Base-by-base conservation (phyloP, 2,113 vertebrate genomes). In the Ciconia stormi region DNA sequence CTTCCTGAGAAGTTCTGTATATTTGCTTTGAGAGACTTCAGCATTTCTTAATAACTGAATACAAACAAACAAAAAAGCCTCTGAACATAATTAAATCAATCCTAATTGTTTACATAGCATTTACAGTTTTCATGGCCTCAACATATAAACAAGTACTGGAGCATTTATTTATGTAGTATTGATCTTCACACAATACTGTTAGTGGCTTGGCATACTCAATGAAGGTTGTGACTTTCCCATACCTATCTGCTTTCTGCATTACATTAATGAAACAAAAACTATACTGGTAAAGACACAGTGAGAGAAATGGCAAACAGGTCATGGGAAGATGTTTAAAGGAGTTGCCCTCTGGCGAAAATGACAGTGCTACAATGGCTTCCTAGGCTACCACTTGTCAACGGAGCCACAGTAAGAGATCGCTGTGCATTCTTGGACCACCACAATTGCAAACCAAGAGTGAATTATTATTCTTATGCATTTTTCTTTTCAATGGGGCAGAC, bases 21-120 rank as follows among this genome's bases (percentile, higher is more conserved):
- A 88, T 89, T 95, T 95, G 25, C 67, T 89, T 88, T 91, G 55
- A 83, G 44, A 90, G 10, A 66, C 49, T 81, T 83, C 55, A 79
- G 32, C 15, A 89, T 78, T 92, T 89, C 76, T 96, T 82, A 95
- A 83, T 92, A 90, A 88, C 78, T 81, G 34, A 95, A 94, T 92
- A 26, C 9, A 90, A 74, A 44, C 42, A 93, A 91, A 84, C 30
- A 78, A 80, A 85, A 13, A 83, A 65, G 22, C 17, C 26, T 59
- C 61, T 73, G 66, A 89, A 72, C 36, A 27, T 93, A 82, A 96
- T 94, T 93, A 90, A 91, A 95, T 81, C n/a, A 94, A 52, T 73
- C 55, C 22, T 87, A 73, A 91, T 79, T 86, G 40, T 95, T 95
- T 88, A 70, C 49, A 27, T 50, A 92, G 34, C 63, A 74, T 87